These are phyloP conservation scores for Grallaria varia DNA, from an alignment of 2,113 vertebrate genomes.

Conservation along the genomic window DNA sequence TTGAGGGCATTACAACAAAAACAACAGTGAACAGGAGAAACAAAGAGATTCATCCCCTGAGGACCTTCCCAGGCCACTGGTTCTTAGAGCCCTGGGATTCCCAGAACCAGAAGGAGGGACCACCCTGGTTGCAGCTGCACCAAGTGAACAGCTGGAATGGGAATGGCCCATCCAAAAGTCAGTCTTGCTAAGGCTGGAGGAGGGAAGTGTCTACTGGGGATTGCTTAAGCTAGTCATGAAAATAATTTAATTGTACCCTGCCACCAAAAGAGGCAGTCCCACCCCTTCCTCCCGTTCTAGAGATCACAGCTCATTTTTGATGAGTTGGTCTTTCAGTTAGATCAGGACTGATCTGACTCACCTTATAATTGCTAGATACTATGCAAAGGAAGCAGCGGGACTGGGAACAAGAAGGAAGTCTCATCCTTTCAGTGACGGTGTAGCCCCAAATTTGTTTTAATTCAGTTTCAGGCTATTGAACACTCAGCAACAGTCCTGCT, in stretches of 20 bases:
- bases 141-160: background rate
- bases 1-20: background rate
- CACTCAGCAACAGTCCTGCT: background rate
- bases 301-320: constrained; percentile 16
- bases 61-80: background rate
- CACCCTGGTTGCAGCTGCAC: background rate
- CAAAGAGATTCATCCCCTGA: background rate
- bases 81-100: background rate
- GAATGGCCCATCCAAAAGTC: background rate
- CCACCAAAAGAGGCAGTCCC: constrained; percentile 11
- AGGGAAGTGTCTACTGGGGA: background rate
- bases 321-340: constrained; percentile 21
- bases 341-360: constrained; percentile 39
- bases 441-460: background rate
- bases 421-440: background rate
- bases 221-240: constrained; percentile 10
- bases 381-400: constrained; percentile 14
- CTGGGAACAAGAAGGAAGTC: background rate
- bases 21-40: background rate
- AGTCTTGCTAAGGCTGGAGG: background rate
- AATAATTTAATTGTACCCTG: constrained; percentile 38
- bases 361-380: constrained; percentile 35
- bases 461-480: background rate
- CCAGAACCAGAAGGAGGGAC: background rate
- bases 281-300: background rate